Conservation (phyloP, 2,888 invertebrate species). For the Nomada fucata region DNA sequence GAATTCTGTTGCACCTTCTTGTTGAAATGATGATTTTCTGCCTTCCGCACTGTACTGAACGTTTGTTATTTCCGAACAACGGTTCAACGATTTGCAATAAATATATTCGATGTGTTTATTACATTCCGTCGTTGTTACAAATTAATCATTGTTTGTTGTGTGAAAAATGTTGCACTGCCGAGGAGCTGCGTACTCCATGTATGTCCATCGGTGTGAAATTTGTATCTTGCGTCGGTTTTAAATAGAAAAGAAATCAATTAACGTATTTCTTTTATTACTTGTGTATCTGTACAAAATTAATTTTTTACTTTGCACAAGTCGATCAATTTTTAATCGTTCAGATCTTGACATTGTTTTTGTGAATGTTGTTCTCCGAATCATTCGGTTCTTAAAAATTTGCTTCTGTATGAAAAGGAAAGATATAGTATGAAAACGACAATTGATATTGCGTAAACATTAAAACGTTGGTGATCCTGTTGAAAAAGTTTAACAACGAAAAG, state of each 20-base stretch:
- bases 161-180: background rate
- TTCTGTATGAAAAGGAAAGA: background rate
- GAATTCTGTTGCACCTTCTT: too few species aligned
- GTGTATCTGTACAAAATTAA: too few species aligned
- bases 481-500: slow-evolving; percentile 6
- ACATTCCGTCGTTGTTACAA: too few species aligned
- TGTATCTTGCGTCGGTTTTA: background rate
- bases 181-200: too few species aligned
- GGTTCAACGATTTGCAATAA: too few species aligned
- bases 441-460: background rate
- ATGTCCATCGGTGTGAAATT: background rate
- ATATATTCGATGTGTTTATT: too few species aligned
- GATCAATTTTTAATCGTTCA: background rate
- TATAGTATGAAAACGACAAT: background rate
- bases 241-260: too few species aligned
- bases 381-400: background rate
- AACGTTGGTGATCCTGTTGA: background rate
- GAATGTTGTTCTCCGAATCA: background rate
- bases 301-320: background rate
- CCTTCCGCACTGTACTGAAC: too few species aligned
- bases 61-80: too few species aligned
- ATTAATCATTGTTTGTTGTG: too few species aligned
- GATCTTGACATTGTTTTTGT: background rate
- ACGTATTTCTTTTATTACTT: too few species aligned
- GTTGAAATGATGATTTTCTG: too few species aligned